phyloP scores from a whole-genome alignment of 2,888 invertebrate species.

The Parnassius smintheus region DNA sequence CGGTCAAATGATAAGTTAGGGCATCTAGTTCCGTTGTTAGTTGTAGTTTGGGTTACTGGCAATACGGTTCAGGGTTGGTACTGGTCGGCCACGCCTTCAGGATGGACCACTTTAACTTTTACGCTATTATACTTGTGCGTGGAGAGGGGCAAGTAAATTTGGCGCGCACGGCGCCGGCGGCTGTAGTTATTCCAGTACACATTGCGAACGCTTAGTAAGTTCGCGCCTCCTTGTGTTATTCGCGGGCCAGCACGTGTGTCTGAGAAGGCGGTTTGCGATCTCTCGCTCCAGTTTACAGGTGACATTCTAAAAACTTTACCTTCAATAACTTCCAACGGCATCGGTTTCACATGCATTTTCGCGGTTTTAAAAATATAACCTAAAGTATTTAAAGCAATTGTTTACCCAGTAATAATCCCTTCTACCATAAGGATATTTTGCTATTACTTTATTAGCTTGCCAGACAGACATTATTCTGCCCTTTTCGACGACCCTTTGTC shows the following conservation, averaged over 20 bases:
- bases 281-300: conserved; percentile 27
- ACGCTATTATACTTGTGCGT: conserved; percentile 41
- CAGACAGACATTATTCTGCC: too few species aligned
- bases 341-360: background rate
- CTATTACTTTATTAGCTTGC: too few species aligned
- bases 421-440: too few species aligned
- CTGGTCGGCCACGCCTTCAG: conserved; percentile 58
- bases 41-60: conserved; percentile 24
- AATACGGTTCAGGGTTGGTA: conserved; percentile 54
- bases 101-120: conserved; percentile 77
- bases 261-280: conserved; percentile 35
- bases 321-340: conserved; percentile 6
- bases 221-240: conserved; percentile 44
- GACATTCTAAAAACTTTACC: conserved; percentile 11
- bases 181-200: conserved; percentile 38
- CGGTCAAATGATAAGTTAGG: conserved; percentile 2
- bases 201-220: conserved; percentile 51
- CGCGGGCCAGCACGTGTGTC: conserved; percentile 43
- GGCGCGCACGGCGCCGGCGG: conserved; percentile 31
- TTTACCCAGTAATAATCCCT: too few species aligned
- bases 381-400: too few species aligned
- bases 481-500: too few species aligned
- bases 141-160: conserved; percentile 38
- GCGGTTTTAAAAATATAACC: too few species aligned
- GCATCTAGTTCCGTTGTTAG: background rate